Evolutionary conservation across 2,888 invertebrate species (phyloP), one percentile per base, ranked within the genome.

Genomic region (Abrostola triplasia): DNA sequence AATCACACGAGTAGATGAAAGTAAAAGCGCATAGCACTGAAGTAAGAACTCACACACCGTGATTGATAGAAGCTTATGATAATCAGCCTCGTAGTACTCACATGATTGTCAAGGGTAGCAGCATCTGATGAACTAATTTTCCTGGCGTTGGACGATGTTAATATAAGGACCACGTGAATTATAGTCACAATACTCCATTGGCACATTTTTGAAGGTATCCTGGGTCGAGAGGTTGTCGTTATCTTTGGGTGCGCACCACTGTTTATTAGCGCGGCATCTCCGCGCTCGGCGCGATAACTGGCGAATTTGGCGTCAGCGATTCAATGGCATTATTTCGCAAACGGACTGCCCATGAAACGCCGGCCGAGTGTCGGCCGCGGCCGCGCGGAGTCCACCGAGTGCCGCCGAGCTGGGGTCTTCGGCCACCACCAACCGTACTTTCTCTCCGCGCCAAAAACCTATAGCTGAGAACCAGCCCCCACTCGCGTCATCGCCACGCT

Each of bases 241-340:
- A 77, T 75, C 79, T 80, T 79, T 76, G 74, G 24, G 77, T 77
- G 79, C 76, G 86, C 85, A 84, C 88, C 86, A 88, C 88, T 89
- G 86, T 90, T 91, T 92, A 92, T 91, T 91, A 85, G 88, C 88
- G 89, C 91, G 91, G 85, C 94, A 94, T 93, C 88, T 90, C 91
- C 85, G 86, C 86, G 82, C 82, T 74, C 85, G 69, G 82, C 87
- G 86, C 87, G 88, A 73, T 89, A 88, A 91, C 89, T 90, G 88
- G 83, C 89, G 83, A 89, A 85, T 90, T 90, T 82, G 89, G 86
- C 82, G 88, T 83, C 85, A 84, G 84, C 84, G 82, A 84, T 86
- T 85, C 88, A 88, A 88, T 88, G 90, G 88, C 93, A 93, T 93
- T 90, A 88, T 92, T 92, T 92, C 91, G 92, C 92, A 90, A 92